Conservation (phyloP, 1,140 invertebrate genomes). For the Hylaeus anthracinus region DNA sequence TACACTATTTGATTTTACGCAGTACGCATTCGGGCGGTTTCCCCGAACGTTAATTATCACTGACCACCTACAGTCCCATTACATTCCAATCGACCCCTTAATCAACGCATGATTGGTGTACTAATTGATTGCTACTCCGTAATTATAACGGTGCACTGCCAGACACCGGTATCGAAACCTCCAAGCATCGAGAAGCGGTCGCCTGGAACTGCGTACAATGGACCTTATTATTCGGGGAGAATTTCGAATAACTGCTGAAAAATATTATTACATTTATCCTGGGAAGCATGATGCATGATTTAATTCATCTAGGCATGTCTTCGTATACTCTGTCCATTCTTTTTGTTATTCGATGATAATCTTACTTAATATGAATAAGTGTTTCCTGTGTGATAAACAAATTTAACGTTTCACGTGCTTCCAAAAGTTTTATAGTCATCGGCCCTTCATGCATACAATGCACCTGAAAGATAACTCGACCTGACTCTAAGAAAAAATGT, state of each 20-base stretch:
- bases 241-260: not conserved
- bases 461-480: no score
- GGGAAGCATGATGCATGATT: not conserved
- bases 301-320: no score
- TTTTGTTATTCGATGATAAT: no score
- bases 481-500: no score
- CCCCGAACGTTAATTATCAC: slow-evolving; percentile 80
- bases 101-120: slow-evolving; percentile 81
- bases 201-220: slow-evolving; percentile 9
- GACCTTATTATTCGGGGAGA: not conserved
- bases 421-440: no score
- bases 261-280: not conserved
- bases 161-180: slow-evolving; percentile 74
- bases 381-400: no score
- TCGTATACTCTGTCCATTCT: no score
- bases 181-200: slow-evolving; percentile 68
- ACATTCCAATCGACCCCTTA: slow-evolving; percentile 81
- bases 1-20: slow-evolving; percentile 79
- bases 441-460: no score
- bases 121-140: slow-evolving; percentile 81
- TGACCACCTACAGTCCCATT: slow-evolving; percentile 80
- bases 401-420: no score
- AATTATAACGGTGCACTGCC: slow-evolving; percentile 81
- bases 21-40: slow-evolving; percentile 76
- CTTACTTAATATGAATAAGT: no score